These are phyloP conservation scores for Parazoanthus swiftii DNA, from an alignment of 92 coral and sea anemone species.

Conservation along the genomic window DNA sequence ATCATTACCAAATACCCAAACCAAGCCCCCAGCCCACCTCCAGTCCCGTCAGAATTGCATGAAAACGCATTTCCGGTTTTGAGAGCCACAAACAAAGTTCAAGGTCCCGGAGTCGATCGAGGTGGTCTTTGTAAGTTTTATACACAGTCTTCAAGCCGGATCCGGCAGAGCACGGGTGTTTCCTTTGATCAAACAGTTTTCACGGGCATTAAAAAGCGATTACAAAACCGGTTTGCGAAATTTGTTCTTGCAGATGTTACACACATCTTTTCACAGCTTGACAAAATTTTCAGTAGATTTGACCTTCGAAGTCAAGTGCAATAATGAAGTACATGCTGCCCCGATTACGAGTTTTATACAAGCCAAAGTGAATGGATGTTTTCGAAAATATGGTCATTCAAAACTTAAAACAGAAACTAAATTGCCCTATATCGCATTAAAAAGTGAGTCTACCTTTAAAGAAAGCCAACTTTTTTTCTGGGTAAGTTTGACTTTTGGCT, in stretches of 20 bases:
- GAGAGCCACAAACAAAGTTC: conserved; percentile 18
- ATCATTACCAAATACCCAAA: not conserved
- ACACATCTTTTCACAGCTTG: conserved; percentile 14
- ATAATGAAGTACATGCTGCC: not conserved
- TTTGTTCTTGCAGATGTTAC: not conserved
- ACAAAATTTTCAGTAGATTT: not conserved
- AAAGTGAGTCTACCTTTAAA: not conserved
- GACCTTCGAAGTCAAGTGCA: conserved; percentile 4
- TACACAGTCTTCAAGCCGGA: not conserved
- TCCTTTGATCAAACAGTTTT: not conserved
- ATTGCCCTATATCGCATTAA: not conserved
- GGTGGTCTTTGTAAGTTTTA: not conserved
- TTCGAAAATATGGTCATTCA: too few relatives aligned
- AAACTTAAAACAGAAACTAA: not conserved
- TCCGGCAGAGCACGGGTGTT: not conserved
- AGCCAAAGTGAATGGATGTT: too few relatives aligned
- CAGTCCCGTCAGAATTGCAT: not conserved
- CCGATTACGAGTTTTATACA: too few relatives aligned
- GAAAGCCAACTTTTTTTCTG: not conserved
- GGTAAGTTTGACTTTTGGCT: not conserved
- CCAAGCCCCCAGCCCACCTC: not conserved
- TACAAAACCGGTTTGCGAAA: not conserved
- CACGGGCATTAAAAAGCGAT: not conserved
- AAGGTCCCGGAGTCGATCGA: not conserved
- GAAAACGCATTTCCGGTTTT: conserved; percentile 1